Conservation (phyloP, 2,888 invertebrate genomes). For the Drosophila paranaensis region DNA sequence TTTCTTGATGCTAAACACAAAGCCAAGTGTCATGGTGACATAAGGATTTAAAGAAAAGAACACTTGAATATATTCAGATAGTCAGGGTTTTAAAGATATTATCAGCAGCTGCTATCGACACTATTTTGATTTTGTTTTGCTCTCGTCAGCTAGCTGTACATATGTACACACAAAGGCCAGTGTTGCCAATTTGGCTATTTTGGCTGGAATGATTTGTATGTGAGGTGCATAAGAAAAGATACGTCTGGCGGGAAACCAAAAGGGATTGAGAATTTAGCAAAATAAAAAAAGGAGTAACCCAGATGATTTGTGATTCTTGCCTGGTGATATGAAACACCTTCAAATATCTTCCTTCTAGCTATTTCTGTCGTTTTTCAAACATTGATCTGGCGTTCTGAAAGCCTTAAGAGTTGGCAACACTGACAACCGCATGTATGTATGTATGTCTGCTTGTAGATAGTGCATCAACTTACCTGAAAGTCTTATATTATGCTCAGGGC, state of each 20-base stretch:
- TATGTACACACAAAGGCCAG: background rate
- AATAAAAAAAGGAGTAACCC: no score
- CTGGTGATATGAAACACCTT: no score
- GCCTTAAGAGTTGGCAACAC: no score
- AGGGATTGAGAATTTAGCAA: no score
- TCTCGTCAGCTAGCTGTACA: slow-evolving; percentile 29
- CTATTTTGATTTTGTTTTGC: slow-evolving; percentile 39
- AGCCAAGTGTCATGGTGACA: slow-evolving; percentile 23
- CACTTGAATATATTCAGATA: background rate
- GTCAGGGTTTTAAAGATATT: background rate
- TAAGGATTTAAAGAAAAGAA: background rate
- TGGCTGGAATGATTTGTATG: no score
- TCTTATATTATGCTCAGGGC: slow-evolving; percentile 23
- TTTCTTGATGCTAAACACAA: slow-evolving; percentile 45
- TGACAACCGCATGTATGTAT: background rate
- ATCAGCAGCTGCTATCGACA: slow-evolving; percentile 8
- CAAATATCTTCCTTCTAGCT: no score
- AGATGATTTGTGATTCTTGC: no score
- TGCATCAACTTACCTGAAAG: slow-evolving; percentile 39
- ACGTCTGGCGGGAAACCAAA: no score
- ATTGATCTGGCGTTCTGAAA: no score
- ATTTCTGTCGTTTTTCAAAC: no score
- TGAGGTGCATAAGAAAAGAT: no score
- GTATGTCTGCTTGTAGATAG: background rate
- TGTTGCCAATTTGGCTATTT: no score